phyloP scores from a whole-genome alignment of 1,140 invertebrate species.

The Mya arenaria region DNA sequence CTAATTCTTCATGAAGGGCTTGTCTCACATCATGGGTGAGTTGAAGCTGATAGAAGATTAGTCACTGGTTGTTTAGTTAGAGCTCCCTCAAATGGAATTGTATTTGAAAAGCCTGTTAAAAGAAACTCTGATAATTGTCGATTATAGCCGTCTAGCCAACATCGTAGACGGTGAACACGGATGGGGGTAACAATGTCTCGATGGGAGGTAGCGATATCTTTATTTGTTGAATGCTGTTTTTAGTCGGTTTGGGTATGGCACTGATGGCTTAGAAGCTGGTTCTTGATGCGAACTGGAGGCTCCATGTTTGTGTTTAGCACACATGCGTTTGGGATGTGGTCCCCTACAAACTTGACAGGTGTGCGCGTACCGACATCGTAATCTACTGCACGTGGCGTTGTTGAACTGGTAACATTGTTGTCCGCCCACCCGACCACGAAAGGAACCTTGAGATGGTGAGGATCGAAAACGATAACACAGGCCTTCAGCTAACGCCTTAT shows the following conservation, averaged over 20 bases:
- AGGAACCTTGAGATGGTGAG: background rate
- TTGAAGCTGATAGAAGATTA: slow-evolving; percentile 4
- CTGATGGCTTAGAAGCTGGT: background rate
- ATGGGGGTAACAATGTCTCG: background rate
- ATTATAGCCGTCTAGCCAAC: background rate
- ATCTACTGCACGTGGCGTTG: background rate
- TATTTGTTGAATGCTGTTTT: background rate
- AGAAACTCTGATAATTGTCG: background rate
- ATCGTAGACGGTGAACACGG: background rate
- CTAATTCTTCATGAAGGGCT: background rate
- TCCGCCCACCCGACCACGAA: background rate
- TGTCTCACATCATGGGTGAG: background rate
- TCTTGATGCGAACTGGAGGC: background rate
- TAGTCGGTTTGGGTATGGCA: background rate
- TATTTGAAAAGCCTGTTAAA: background rate
- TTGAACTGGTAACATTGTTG: slow-evolving; percentile 1
- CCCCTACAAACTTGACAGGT: background rate
- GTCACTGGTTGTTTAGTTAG: background rate
- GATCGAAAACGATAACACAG: background rate
- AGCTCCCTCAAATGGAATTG: background rate
- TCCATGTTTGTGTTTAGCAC: background rate
- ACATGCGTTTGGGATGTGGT: background rate
- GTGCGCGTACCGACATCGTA: background rate
- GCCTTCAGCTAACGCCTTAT: slow-evolving; percentile 12
- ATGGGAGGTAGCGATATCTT: background rate